A percentile compares a stretch with the other conserved stretches of the same genome.
Conservation (phyloP, 2,113 vertebrate genomes). For the Siniperca knerii region DNA sequence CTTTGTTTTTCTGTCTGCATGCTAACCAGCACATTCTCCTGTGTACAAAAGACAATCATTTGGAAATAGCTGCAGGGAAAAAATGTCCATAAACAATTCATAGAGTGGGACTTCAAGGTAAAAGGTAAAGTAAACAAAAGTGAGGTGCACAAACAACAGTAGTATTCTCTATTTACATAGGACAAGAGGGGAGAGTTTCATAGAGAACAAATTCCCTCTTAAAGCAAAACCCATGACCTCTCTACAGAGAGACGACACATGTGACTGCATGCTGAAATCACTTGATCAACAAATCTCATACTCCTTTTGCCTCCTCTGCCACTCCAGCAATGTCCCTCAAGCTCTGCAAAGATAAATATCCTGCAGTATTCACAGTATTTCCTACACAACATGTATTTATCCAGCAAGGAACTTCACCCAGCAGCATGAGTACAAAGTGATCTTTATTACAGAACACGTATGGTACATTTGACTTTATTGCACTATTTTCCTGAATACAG, state of each 20-base stretch:
- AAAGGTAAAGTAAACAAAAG: slow-evolving; percentile 36
- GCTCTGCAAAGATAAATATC: slow-evolving; percentile 8
- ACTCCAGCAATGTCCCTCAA: slow-evolving; percentile 14
- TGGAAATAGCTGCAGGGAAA: slow-evolving; percentile 4
- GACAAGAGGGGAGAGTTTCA: not conserved
- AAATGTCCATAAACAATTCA: slow-evolving; percentile 43
- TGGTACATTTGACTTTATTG: slow-evolving; percentile 55
- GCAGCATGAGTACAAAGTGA: not conserved
- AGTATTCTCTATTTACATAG: not conserved
- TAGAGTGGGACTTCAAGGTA: not conserved
- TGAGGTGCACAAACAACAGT: not conserved
- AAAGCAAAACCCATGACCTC: slow-evolving; percentile 2
- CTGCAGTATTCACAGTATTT: slow-evolving; percentile 18
- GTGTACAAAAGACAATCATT: slow-evolving; percentile 10
- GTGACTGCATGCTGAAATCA: slow-evolving; percentile 10
- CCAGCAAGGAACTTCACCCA: not conserved
- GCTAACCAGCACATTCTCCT: not conserved
- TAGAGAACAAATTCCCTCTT: not conserved
- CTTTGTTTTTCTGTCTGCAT: not conserved
- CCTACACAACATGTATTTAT: slow-evolving; percentile 5
- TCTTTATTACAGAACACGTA: slow-evolving; percentile 32
- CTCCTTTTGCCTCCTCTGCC: slow-evolving; percentile 6
- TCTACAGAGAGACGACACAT: slow-evolving; percentile 6
- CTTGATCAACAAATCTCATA: slow-evolving; percentile 13
- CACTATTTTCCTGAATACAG: slow-evolving; percentile 25